phyloP scores from a whole-genome alignment of 2,797 vertebrate species.

The Sebastes melanostomus region DNA sequence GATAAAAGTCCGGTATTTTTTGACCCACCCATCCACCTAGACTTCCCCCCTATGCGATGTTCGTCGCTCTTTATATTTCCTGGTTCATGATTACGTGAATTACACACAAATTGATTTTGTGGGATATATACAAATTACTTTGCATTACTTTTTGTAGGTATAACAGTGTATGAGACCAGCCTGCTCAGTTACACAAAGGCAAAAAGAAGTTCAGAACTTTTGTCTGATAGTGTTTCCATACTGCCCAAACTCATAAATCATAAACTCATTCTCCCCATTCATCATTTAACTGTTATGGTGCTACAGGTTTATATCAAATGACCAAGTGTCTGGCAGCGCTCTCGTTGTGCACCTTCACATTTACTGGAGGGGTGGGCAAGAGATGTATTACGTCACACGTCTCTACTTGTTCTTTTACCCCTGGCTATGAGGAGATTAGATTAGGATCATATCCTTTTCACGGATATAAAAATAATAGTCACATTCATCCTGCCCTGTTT shows the following conservation, averaged over 20 bases:
- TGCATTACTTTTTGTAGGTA: no score
- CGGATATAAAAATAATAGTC: constrained; percentile 44
- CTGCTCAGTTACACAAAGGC: neutral
- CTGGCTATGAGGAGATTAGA: constrained; percentile 67
- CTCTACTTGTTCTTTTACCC: constrained; percentile 37
- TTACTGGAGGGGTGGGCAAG: constrained; percentile 4
- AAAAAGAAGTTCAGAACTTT: neutral
- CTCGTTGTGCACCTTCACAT: neutral
- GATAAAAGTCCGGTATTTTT: rapidly evolving
- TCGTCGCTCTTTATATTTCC: no score
- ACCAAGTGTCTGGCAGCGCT: neutral
- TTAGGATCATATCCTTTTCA: constrained; percentile 55
- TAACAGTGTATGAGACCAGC: no score
- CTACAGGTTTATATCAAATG: neutral
- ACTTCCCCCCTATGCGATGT: rapidly evolving
- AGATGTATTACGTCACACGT: constrained; percentile 47
- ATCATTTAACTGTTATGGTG: neutral
- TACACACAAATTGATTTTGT: no score
- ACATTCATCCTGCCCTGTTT: constrained; percentile 50
- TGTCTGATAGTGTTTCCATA: neutral
- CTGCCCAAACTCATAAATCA: neutral
- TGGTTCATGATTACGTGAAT: no score
- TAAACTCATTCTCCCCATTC: neutral
- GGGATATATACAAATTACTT: no score
- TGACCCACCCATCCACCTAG: rapidly evolving